A percentile compares a stretch with the other conserved stretches of the same genome.
These are phyloP conservation scores for Adelosebastes latens DNA, from an alignment of 2,797 vertebrate species.

Conservation along the genomic window DNA sequence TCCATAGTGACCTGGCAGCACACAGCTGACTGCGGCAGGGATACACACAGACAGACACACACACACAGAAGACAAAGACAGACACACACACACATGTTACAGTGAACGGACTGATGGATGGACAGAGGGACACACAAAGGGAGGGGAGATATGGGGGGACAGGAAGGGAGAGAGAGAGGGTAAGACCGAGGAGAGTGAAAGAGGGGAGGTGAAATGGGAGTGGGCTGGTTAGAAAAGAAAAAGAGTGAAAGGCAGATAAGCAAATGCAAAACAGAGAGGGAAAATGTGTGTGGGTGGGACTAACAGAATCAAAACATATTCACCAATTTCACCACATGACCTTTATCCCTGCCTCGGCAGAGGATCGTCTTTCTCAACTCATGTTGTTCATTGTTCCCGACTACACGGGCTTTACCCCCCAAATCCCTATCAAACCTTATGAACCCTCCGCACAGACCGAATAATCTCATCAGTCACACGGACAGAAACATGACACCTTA, in stretches of 20 bases:
- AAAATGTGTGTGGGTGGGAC: conserved; percentile 54
- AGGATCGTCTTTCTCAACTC: conserved; percentile 44
- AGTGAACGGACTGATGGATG: conserved; percentile 55
- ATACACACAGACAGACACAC: conserved; percentile 64
- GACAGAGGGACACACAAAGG: conserved; percentile 53
- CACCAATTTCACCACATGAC: conserved; percentile 47
- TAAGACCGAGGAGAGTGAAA: conserved; percentile 16
- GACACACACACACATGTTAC: conserved; percentile 44
- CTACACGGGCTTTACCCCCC: conserved; percentile 40
- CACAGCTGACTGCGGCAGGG: conserved; percentile 79
- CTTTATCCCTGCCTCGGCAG: conserved; percentile 38
- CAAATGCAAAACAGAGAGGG: conserved; percentile 23
- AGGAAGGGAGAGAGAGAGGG: conserved; percentile 46
- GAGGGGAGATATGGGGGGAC: conserved; percentile 42
- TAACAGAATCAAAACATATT: conserved; percentile 54
- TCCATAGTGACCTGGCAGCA: conserved; percentile 82
- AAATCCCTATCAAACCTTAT: conserved; percentile 44
- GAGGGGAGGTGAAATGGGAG: conserved; percentile 30
- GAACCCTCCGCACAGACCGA: conserved; percentile 50
- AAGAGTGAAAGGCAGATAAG: conserved; percentile 42
- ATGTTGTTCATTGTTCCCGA: conserved; percentile 64
- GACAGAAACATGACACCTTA: conserved; percentile 73
- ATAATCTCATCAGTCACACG: conserved; percentile 75
- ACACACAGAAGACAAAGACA: conserved; percentile 17
- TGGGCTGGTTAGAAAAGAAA: conserved; percentile 6